A percentile compares a stretch with the other conserved stretches of the same genome.
phyloP scores from a whole-genome alignment of 2,113 vertebrate genomes.

The Rafetus swinhoei region DNA sequence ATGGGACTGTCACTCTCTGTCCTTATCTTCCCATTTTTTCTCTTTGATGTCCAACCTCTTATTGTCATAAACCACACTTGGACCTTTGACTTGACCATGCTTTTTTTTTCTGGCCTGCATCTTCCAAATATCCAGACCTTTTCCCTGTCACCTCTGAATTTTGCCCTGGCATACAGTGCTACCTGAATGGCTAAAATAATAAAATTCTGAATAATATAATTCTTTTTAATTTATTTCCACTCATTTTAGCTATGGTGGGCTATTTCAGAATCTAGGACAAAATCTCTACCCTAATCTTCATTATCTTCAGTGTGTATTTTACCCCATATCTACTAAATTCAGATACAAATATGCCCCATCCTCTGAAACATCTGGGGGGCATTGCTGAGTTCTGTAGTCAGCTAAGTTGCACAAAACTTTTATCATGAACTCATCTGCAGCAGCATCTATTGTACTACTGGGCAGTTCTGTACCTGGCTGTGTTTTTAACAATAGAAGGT shows the following conservation, averaged over 20 bases:
- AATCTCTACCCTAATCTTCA: neutral
- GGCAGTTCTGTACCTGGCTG: slow-evolving; percentile 28
- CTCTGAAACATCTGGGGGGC: neutral
- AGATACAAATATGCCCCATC: slow-evolving; percentile 13
- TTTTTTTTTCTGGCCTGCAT: neutral
- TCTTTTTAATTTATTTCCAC: neutral
- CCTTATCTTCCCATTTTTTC: neutral
- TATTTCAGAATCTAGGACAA: neutral
- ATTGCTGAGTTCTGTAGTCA: slow-evolving; percentile 8
- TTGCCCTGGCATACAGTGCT: neutral
- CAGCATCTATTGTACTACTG: slow-evolving; percentile 7
- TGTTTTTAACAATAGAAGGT: neutral
- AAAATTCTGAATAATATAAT: neutral
- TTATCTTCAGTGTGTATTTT: neutral
- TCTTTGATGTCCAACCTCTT: neutral
- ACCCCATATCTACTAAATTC: neutral
- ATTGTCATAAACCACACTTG: neutral
- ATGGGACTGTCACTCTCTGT: neutral
- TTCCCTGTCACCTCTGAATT: neutral
- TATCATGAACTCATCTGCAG: neutral
- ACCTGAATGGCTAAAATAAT: neutral
- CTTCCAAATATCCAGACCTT: neutral
- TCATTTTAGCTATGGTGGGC: neutral
- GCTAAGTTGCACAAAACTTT: neutral
- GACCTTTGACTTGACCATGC: neutral